Conservation (phyloP, 2,888 invertebrate genomes). For the Gonocerus acuteangulatus region DNA sequence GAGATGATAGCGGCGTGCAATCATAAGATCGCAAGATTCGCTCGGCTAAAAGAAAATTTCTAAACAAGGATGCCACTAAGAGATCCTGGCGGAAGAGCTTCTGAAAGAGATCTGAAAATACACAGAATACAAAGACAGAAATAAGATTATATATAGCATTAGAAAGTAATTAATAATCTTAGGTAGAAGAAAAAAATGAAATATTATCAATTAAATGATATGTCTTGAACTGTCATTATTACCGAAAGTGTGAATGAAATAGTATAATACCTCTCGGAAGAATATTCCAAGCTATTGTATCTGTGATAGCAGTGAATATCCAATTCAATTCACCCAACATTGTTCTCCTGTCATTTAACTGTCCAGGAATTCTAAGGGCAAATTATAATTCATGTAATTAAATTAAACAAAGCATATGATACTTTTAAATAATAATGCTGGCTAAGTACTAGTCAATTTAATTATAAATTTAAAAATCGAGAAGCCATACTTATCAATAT, state of each 20-base stretch:
- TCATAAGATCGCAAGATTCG: constrained; percentile 92
- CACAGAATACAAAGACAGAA: not conserved
- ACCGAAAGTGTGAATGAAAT: too few species aligned
- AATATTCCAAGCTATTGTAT: constrained; percentile 98
- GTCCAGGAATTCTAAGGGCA: constrained; percentile 84
- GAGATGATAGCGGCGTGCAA: constrained; percentile 91
- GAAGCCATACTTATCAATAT: constrained; percentile 77
- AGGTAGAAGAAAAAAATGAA: too few species aligned
- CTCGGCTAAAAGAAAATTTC: constrained; percentile 94
- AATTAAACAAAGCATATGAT: too few species aligned
- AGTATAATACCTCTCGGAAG: constrained; percentile 76
- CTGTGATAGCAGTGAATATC: constrained; percentile 99
- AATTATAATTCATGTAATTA: too few species aligned
- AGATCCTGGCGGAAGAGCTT: constrained; percentile 94
- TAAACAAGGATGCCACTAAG: constrained; percentile 93
- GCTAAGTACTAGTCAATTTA: too few species aligned
- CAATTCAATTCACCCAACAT: constrained; percentile 98
- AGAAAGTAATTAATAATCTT: too few species aligned
- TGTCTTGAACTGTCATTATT: too few species aligned
- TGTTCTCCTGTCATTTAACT: constrained; percentile 85
- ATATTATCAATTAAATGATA: not conserved
- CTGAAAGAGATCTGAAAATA: constrained; percentile 74
- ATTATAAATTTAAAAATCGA: too few species aligned
- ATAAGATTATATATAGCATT: too few species aligned
- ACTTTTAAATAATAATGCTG: too few species aligned